Percentiles rank a stretch among this genome's conserved stretches.
phyloP scores from a whole-genome alignment of 2,113 vertebrate genomes.

The Tor tambroides region DNA sequence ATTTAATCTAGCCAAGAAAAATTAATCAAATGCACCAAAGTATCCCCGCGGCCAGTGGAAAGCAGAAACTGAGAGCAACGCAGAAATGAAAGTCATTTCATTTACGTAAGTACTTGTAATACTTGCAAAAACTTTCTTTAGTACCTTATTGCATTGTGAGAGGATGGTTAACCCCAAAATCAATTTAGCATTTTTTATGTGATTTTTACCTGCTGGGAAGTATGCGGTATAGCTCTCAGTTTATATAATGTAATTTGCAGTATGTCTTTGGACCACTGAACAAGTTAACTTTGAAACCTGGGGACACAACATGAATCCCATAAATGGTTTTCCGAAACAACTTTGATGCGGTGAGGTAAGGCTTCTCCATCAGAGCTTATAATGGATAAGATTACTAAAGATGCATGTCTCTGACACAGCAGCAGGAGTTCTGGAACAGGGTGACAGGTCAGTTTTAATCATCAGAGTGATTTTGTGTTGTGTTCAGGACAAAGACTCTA shows the following conservation, averaged over 20 bases:
- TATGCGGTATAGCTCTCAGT: conserved; percentile 13
- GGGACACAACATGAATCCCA: conserved; percentile 31
- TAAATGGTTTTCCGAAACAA: conserved; percentile 29
- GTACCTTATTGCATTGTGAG: conserved; percentile 13
- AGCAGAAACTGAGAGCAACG: conserved; percentile 25
- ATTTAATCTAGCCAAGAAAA: background rate
- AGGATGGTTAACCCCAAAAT: conserved; percentile 42
- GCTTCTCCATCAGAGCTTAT: conserved; percentile 6
- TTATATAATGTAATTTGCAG: conserved; percentile 39
- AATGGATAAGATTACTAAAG: background rate
- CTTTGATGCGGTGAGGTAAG: background rate
- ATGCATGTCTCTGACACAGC: background rate
- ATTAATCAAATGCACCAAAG: conserved; percentile 20
- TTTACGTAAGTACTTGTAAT: conserved; percentile 16
- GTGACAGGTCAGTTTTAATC: background rate
- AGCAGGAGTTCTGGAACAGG: background rate
- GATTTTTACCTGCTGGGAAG: conserved; percentile 23
- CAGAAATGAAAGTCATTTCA: conserved; percentile 32
- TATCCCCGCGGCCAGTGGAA: background rate
- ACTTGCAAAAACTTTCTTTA: conserved; percentile 34
- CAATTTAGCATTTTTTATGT: conserved; percentile 24
- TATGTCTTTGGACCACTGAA: conserved; percentile 28
- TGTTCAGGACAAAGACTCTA: background rate
- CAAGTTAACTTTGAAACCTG: conserved; percentile 34
- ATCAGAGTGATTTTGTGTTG: background rate